Percentiles rank a stretch among this genome's conserved stretches.
Conservation (phyloP, 2,888 invertebrate species). For the Sisyra nigra region DNA sequence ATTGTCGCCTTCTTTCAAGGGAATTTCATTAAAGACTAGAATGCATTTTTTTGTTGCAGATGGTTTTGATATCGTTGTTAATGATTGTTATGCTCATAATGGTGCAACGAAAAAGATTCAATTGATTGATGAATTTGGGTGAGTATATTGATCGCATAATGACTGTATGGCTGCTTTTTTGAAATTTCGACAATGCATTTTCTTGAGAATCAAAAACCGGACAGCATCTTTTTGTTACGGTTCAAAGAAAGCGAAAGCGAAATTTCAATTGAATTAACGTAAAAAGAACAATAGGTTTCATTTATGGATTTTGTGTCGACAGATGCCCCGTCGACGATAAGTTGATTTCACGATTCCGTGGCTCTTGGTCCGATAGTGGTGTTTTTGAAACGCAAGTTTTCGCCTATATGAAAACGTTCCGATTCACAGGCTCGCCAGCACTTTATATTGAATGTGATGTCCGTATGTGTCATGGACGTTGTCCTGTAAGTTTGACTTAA, state of each 20-base stretch:
- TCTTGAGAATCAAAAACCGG: no score
- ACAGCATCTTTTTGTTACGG: no score
- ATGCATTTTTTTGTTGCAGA: constrained; percentile 35
- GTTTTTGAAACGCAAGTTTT: constrained; percentile 87
- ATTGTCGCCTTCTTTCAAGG: no score
- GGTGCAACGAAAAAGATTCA: constrained; percentile 85
- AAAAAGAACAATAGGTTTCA: no score
- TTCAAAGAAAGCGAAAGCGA: no score
- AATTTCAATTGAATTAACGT: no score
- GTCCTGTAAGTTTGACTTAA: constrained; percentile 54
- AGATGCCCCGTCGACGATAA: constrained; percentile 88
- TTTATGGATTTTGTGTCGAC: constrained; percentile 13
- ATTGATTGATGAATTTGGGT: constrained; percentile 83
- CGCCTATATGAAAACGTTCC: constrained; percentile 88
- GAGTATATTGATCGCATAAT: constrained; percentile 21
- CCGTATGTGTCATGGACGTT: constrained; percentile 87
- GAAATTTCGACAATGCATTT: no score
- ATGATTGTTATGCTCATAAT: constrained; percentile 88
- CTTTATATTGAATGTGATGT: constrained; percentile 91
- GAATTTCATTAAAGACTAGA: no score
- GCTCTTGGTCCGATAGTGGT: constrained; percentile 83
- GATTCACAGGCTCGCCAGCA: constrained; percentile 87
- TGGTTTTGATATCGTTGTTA: constrained; percentile 88
- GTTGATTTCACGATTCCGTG: constrained; percentile 78
- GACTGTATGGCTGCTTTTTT: no score